Conservation (phyloP, 2,888 invertebrate genomes). For the Aporophyla nigra region DNA sequence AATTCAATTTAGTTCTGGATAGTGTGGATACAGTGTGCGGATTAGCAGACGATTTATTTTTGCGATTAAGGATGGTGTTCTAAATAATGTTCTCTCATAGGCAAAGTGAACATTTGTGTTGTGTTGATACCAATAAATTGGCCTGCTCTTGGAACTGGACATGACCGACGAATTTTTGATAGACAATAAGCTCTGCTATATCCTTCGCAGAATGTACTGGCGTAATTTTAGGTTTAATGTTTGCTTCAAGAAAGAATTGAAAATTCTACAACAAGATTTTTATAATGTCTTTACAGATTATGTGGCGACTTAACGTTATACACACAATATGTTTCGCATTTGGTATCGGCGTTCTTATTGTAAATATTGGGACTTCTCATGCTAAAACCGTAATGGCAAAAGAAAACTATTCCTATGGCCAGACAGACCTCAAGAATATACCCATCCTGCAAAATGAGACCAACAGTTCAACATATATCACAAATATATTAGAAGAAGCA, state of each 20-base stretch:
- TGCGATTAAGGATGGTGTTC: neutral
- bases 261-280: neutral
- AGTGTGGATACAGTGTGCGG: neutral
- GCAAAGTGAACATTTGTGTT: neutral
- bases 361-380: neutral
- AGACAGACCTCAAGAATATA: neutral
- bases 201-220: no score
- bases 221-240: no score
- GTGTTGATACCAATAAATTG: neutral
- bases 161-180: no score
- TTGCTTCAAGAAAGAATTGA: no score
- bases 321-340: neutral
- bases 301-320: no score
- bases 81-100: no score
- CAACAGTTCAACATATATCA: constrained; percentile 68
- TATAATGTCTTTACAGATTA: neutral
- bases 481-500: constrained; percentile 82
- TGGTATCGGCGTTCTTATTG: neutral
- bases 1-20: neutral
- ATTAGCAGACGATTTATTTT: neutral
- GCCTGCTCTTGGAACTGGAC: no score
- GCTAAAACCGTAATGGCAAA: neutral
- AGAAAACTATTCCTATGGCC: neutral
- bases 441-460: neutral
- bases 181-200: no score